phyloP scores from a whole-genome alignment of 2,113 vertebrate genomes.

The Cyrtonyx montezumae region DNA sequence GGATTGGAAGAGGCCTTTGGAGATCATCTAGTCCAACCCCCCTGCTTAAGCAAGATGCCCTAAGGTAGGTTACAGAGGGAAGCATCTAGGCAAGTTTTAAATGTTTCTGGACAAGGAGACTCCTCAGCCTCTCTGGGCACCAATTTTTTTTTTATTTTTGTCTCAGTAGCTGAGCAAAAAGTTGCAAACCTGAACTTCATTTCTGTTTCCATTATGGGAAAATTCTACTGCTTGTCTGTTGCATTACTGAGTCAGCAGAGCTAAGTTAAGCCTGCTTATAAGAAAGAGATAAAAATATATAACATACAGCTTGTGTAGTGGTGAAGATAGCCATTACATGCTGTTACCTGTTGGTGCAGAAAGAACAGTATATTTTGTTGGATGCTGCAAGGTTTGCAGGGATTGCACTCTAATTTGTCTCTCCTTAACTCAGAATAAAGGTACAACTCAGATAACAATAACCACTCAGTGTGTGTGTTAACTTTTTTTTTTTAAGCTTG shows the following conservation, averaged over 20 bases:
- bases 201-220: background rate
- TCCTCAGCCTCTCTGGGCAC: too few relatives aligned
- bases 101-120: too few relatives aligned
- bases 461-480: background rate
- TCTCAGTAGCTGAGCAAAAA: background rate
- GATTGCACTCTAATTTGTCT: background rate
- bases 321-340: background rate
- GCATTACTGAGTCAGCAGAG: background rate
- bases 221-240: background rate
- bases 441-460: conserved; percentile 8
- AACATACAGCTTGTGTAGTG: rapidly evolving
- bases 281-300: background rate
- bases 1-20: too few relatives aligned
- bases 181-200: background rate
- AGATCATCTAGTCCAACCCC: too few relatives aligned
- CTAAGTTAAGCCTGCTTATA: background rate
- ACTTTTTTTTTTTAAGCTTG: conserved; percentile 16
- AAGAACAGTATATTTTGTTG: background rate
- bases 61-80: too few relatives aligned
- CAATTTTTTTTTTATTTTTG: background rate
- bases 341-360: background rate
- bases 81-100: too few relatives aligned
- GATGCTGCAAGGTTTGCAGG: background rate
- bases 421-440: background rate
- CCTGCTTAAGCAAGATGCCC: too few relatives aligned